These are phyloP conservation scores for Pseudorasbora parva DNA, from an alignment of 2,113 vertebrate genomes.

Conservation along the genomic window DNA sequence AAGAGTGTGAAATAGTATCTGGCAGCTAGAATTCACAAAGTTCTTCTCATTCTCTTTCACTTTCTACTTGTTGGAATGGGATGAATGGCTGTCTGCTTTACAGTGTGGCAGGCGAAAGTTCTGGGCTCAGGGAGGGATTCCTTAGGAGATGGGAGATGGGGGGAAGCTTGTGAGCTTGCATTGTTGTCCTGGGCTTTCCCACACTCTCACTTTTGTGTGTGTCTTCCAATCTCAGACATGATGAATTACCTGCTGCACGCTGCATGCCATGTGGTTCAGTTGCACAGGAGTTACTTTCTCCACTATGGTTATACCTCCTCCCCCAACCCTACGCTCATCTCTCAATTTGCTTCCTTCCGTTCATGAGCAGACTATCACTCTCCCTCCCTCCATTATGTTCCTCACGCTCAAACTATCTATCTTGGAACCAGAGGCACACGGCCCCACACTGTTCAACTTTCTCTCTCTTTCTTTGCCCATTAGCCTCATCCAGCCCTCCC, in stretches of 20 bases:
- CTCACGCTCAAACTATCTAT: constrained; percentile 27
- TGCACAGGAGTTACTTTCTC: constrained; percentile 9
- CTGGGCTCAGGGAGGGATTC: constrained; percentile 42
- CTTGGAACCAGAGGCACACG: constrained; percentile 18
- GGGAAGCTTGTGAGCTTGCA: constrained; percentile 6
- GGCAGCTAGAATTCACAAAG: constrained; percentile 8
- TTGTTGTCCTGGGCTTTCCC: constrained; percentile 77
- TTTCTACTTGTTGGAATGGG: constrained; percentile 20
- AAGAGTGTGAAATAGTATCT: constrained; percentile 12
- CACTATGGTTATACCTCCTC: background rate
- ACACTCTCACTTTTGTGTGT: constrained; percentile 78
- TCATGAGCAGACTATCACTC: constrained; percentile 49
- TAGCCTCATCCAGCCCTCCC: constrained; percentile 13
- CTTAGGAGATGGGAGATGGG: constrained; percentile 59
- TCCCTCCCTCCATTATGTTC: constrained; percentile 42
- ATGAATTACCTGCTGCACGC: constrained; percentile 66
- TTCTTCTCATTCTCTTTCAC: constrained; percentile 5
- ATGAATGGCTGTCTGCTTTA: constrained; percentile 39
- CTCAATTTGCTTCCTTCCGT: constrained; percentile 32
- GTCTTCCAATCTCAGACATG: constrained; percentile 71
- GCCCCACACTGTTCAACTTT: constrained; percentile 23
- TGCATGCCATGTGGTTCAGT: constrained; percentile 23
- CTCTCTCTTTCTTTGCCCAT: constrained; percentile 37
- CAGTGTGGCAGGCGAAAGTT: constrained; percentile 35
- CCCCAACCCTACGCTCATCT: constrained; percentile 22